Evolutionary conservation across 2,888 invertebrate genomes (phyloP).

Genomic region (Alloplasta piceator): DNA sequence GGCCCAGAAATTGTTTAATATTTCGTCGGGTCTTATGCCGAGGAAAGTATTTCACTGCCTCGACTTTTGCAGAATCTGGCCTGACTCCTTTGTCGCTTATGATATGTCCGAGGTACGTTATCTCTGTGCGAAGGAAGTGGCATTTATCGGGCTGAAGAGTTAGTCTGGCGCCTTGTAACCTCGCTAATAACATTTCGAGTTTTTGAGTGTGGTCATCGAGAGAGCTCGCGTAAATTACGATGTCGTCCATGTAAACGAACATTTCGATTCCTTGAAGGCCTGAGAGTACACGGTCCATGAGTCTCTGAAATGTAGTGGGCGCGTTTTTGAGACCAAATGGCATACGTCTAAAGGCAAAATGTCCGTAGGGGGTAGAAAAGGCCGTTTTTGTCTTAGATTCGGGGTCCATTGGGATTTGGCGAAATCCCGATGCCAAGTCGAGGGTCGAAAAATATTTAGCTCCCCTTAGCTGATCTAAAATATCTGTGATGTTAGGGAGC

Average conservation of each 20-base stretch:
- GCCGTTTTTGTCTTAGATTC: conserved; percentile 67
- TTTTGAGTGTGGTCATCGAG: conserved; percentile 21
- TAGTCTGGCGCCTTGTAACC: conserved; percentile 17
- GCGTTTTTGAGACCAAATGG: conserved; percentile 76
- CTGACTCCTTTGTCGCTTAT: conserved; percentile 31
- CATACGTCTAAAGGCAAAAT: conserved; percentile 71
- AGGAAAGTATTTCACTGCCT: conserved; percentile 36
- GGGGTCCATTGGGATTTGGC: conserved; percentile 69
- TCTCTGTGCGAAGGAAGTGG: conserved; percentile 32
- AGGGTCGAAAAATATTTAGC: too few relatives aligned
- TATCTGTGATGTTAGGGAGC: too few relatives aligned
- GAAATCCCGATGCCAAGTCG: too few relatives aligned
- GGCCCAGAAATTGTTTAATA: conserved; percentile 38
- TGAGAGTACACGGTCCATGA: conserved; percentile 76
- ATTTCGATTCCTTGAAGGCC: too few relatives aligned
- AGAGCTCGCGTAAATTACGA: too few relatives aligned
- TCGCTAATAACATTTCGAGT: conserved; percentile 20
- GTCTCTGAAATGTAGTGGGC: conserved; percentile 74
- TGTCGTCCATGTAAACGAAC: too few relatives aligned
- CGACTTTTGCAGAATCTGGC: conserved; percentile 28
- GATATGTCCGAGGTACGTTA: conserved; percentile 47
- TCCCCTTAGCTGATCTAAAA: conserved; percentile 70
- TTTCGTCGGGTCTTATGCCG: conserved; percentile 31
- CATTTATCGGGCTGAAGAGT: conserved; percentile 46
- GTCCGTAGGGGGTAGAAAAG: conserved; percentile 67